phyloP scores from a whole-genome alignment of 2,888 invertebrate genomes.

The Perdita meconis region DNA sequence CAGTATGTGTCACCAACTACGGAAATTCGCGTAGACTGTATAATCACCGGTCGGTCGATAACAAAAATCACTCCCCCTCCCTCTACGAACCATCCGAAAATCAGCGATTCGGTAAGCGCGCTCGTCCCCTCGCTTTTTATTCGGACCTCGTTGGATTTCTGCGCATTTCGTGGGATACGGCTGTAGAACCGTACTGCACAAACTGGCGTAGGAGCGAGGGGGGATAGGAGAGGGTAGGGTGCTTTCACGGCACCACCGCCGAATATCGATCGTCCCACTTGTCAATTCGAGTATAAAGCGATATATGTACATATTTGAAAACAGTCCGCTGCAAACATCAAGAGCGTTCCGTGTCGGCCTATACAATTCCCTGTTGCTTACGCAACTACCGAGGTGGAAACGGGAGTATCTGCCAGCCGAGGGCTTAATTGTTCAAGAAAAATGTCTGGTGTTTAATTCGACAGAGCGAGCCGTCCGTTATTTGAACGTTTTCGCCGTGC shows the following conservation, averaged over 20 bases:
- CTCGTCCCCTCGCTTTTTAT: slow-evolving; percentile 28
- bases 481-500: neutral
- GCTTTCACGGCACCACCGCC: slow-evolving; percentile 43
- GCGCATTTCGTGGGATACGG: neutral
- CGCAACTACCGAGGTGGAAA: neutral
- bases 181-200: slow-evolving; percentile 4
- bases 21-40: no score
- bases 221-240: neutral
- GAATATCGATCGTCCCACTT: slow-evolving; percentile 74
- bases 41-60: neutral
- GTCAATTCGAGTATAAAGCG: slow-evolving; percentile 72
- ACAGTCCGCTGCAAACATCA: slow-evolving; percentile 51
- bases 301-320: slow-evolving; percentile 66
- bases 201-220: slow-evolving; percentile 1
- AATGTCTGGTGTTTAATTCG: neutral
- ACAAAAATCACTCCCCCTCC: neutral
- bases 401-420: neutral
- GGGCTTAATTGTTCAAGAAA: slow-evolving; percentile 11
- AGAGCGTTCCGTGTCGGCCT: slow-evolving; percentile 18
- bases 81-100: neutral
- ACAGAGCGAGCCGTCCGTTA: neutral
- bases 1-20: no score
- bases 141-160: neutral
- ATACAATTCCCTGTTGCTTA: neutral
- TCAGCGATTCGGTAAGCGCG: neutral